A percentile compares a stretch with the other conserved stretches of the same genome.
Evolutionary conservation across 2,888 invertebrate species (phyloP).

Genomic region (Drosophila neutralis): DNA sequence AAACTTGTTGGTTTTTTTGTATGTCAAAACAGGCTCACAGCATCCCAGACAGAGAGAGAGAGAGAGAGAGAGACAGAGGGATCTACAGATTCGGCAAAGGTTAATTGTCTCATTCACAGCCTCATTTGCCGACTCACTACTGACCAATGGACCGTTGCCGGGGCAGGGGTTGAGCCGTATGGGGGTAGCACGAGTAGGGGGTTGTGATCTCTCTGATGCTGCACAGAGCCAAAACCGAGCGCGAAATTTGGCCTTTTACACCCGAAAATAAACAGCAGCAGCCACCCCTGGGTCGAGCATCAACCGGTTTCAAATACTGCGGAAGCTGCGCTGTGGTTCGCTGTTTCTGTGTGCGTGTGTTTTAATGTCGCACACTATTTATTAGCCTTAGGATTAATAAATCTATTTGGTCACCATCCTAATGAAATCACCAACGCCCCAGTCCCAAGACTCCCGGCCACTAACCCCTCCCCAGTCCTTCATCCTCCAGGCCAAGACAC

Average conservation of each 20-base stretch:
- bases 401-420: slow-evolving; percentile 84
- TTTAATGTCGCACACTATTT: slow-evolving; percentile 81
- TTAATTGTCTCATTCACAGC: slow-evolving; percentile 54
- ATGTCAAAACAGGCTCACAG: slow-evolving; percentile 45
- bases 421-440: slow-evolving; percentile 73
- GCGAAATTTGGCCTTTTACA: slow-evolving; percentile 61
- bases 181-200: not conserved
- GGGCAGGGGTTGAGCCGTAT: not conserved
- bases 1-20: slow-evolving; percentile 49
- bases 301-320: slow-evolving; percentile 42
- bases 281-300: slow-evolving; percentile 45
- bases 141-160: slow-evolving; percentile 45
- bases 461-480: not conserved
- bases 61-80: slow-evolving; percentile 2
- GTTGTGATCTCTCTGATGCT: slow-evolving; percentile 57
- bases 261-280: slow-evolving; percentile 53
- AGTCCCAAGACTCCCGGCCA: slow-evolving; percentile 17
- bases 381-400: slow-evolving; percentile 84
- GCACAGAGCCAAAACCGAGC: slow-evolving; percentile 35
- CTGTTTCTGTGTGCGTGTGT: slow-evolving; percentile 37
- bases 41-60: slow-evolving; percentile 46
- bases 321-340: slow-evolving; percentile 55
- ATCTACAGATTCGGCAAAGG: slow-evolving; percentile 54
- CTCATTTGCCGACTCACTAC: slow-evolving; percentile 18
- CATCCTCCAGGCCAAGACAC: not conserved